phyloP scores from a whole-genome alignment of 2,113 vertebrate species.

The Alligator sinensis region DNA sequence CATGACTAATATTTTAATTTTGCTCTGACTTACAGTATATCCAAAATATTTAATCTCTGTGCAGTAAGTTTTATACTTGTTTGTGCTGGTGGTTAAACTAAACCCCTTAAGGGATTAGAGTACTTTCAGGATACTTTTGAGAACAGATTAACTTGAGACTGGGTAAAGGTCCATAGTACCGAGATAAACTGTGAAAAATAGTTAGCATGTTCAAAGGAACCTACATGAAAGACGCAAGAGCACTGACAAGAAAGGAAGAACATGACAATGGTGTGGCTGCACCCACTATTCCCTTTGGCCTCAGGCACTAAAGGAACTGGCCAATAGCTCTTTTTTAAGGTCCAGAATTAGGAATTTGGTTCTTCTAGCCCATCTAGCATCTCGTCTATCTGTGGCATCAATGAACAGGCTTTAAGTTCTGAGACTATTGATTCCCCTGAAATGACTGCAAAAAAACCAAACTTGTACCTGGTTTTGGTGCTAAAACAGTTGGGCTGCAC shows the following conservation, averaged over 20 bases:
- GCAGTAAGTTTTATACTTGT: not conserved
- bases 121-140: not conserved
- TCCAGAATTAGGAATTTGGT: not conserved
- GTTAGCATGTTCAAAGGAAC: not conserved
- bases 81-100: not conserved
- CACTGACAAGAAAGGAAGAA: constrained; percentile 8
- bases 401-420: not conserved
- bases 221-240: not conserved
- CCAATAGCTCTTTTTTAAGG: not conserved
- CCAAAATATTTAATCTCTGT: not conserved
- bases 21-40: not conserved
- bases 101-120: not conserved
- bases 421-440: not conserved
- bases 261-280: constrained; percentile 16
- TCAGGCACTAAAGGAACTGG: not conserved
- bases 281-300: not conserved
- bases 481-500: not conserved
- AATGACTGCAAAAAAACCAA: not conserved
- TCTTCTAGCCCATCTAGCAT: constrained; percentile 23
- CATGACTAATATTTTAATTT: fast-evolving
- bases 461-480: not conserved
- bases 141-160: not conserved
- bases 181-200: not conserved
- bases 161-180: not conserved
- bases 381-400: not conserved